These are phyloP conservation scores for Pseudomyrmex concolor DNA, from an alignment of 1,140 invertebrate genomes.

Conservation along the genomic window DNA sequence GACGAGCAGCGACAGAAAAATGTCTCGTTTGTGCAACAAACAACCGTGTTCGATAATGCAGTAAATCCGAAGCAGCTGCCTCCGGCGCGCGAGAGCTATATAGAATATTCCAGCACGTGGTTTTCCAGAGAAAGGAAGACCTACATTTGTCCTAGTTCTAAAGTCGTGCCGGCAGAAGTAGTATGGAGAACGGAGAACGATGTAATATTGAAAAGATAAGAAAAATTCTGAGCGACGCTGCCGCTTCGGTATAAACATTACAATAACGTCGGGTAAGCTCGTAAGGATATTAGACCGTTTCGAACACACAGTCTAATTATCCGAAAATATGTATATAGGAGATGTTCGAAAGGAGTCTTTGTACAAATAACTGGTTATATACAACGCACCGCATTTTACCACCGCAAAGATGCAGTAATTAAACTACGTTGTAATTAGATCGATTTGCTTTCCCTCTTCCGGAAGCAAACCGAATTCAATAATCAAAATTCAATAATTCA, in stretches of 20 bases:
- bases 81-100: not conserved
- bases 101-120: slow-evolving; percentile 43
- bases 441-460: too few relatives aligned
- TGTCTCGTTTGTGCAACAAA: slow-evolving; percentile 26
- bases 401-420: too few relatives aligned
- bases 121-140: not conserved
- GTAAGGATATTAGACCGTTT: not conserved
- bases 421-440: too few relatives aligned
- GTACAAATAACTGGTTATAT: too few relatives aligned
- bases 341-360: too few relatives aligned
- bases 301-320: not conserved
- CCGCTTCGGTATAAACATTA: not conserved
- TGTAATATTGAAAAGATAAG: slow-evolving; percentile 1
- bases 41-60: slow-evolving; percentile 42
- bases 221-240: not conserved
- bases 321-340: not conserved
- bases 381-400: too few relatives aligned
- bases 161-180: slow-evolving; percentile 1
- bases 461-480: not conserved
- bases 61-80: slow-evolving; percentile 14
- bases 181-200: not conserved
- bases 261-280: too few relatives aligned
- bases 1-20: slow-evolving; percentile 16
- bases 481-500: not conserved
- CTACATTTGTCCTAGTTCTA: slow-evolving; percentile 20